phyloP scores from a whole-genome alignment of 2,888 invertebrate genomes.

The Crossocerus cetratus region DNA sequence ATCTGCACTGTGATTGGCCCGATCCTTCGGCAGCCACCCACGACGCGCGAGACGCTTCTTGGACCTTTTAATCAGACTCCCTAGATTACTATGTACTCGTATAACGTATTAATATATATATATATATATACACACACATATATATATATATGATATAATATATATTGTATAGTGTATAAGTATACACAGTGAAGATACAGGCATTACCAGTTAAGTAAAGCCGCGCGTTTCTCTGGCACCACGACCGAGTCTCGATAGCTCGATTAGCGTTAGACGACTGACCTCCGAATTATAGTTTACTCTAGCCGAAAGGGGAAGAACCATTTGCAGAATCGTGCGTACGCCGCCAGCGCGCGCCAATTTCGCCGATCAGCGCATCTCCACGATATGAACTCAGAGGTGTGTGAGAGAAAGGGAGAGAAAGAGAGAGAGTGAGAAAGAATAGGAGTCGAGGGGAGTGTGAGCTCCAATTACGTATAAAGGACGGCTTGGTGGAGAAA shows the following conservation, averaged over 20 bases:
- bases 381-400: conserved; percentile 18
- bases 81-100: conserved; percentile 38
- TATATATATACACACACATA: conserved; percentile 16
- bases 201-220: not conserved
- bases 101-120: conserved; percentile 19
- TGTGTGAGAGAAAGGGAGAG: conserved; percentile 3
- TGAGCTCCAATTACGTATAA: conserved; percentile 14
- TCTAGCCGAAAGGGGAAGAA: conserved; percentile 35
- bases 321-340: conserved; percentile 39
- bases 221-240: conserved; percentile 61
- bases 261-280: conserved; percentile 74
- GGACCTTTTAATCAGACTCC: conserved; percentile 43
- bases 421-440: conserved; percentile 6
- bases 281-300: conserved; percentile 70
- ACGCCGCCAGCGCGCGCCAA: conserved; percentile 40
- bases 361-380: conserved; percentile 56
- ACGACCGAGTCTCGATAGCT: conserved; percentile 70
- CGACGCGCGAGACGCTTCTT: conserved; percentile 16
- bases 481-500: conserved; percentile 1
- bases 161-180: not conserved
- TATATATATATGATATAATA: conserved; percentile 18
- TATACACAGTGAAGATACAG: not conserved
- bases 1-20: not conserved
- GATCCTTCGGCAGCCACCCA: too few relatives aligned
- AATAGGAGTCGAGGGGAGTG: not conserved